A percentile compares a stretch with the other conserved stretches of the same genome.
Evolutionary conservation across 2,888 invertebrate genomes (phyloP).

Genomic region (Coremacera marginata): DNA sequence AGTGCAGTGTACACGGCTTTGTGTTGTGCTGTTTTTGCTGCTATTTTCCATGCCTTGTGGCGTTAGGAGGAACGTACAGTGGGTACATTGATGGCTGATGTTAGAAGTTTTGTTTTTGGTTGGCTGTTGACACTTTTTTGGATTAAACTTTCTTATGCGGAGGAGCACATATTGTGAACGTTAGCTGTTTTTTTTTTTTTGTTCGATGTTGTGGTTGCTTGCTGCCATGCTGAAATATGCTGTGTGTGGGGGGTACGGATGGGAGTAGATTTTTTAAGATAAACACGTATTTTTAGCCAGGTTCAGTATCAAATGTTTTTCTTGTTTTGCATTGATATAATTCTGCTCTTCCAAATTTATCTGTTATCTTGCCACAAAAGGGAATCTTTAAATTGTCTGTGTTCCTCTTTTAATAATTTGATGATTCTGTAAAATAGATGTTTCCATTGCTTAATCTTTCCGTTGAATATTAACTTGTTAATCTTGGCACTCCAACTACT

Average conservation of each 20-base stretch:
- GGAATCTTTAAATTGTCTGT: background rate
- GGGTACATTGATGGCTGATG: background rate
- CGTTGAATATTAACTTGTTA: too few species aligned
- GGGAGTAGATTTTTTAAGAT: background rate
- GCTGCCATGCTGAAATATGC: background rate
- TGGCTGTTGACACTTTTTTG: constrained; percentile 13
- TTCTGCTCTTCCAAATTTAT: background rate
- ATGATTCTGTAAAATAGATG: background rate
- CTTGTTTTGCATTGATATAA: background rate
- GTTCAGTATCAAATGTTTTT: background rate
- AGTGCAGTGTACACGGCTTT: background rate
- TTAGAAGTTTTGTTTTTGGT: constrained; percentile 22
- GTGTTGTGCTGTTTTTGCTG: constrained; percentile 5
- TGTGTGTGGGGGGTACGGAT: background rate
- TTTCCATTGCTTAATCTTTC: too few species aligned
- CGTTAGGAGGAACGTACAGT: background rate
- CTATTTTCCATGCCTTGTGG: background rate
- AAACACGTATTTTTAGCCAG: background rate
- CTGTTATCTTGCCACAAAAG: background rate
- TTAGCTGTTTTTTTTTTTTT: background rate
- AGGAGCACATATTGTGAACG: too few species aligned
- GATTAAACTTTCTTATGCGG: too few species aligned
- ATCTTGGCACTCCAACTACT: too few species aligned
- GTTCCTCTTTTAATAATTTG: background rate
- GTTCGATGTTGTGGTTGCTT: background rate